Evolutionary conservation across 2,888 invertebrate genomes (phyloP).

Genomic region (Lapara coniferarum): DNA sequence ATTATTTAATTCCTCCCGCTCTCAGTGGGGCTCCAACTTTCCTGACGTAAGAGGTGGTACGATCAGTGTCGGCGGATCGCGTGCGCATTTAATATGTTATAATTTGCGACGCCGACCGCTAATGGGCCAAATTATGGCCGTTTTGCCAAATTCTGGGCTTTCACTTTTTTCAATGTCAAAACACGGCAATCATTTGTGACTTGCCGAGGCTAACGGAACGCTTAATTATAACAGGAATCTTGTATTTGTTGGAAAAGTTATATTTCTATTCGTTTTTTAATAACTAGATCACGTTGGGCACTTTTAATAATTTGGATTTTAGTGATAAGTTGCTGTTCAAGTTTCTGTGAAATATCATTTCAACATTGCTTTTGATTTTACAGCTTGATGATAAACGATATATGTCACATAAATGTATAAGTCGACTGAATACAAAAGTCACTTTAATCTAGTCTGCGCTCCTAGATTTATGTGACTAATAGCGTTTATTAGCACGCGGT

Average conservation of each 20-base stretch:
- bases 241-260: not conserved
- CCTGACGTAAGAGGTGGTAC: conserved; percentile 35
- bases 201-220: conserved; percentile 39
- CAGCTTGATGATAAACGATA: no score
- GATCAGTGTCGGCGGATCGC: conserved; percentile 42
- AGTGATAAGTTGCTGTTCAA: no score
- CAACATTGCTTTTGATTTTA: no score
- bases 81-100: conserved; percentile 44
- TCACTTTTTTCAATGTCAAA: conserved; percentile 38
- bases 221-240: conserved; percentile 1
- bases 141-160: conserved; percentile 35
- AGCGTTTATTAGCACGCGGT: no score
- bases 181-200: conserved; percentile 38
- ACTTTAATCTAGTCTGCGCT: no score
- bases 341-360: no score
- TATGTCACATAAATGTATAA: no score
- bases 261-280: no score
- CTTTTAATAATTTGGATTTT: no score
- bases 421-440: no score
- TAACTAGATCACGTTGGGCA: no score
- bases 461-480: no score
- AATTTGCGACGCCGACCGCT: conserved; percentile 43
- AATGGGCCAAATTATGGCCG: conserved; percentile 42
- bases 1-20: not conserved
- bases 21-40: conserved; percentile 25